phyloP scores from a whole-genome alignment of 2,113 vertebrate species.

The Polypterus bichir region DNA sequence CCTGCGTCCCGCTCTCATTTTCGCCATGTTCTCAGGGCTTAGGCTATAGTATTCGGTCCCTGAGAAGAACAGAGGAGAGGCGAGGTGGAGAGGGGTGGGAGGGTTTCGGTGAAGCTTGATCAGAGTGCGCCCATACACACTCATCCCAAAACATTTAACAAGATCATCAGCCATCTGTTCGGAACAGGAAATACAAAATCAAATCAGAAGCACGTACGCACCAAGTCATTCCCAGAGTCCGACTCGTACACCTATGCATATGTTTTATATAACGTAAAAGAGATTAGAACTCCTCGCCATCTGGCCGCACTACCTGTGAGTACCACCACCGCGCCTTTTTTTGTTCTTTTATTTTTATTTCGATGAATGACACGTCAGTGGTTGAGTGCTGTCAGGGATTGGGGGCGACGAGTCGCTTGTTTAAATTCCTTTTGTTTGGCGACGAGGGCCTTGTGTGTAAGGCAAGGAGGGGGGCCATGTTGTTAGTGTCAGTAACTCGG shows the following conservation, averaged over 20 bases:
- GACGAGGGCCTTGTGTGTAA: constrained; percentile 51
- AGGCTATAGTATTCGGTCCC: no score
- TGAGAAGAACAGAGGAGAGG: no score
- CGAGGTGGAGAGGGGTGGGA: no score
- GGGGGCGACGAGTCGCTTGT: constrained; percentile 2
- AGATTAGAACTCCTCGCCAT: constrained; percentile 6
- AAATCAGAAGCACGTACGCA: no score
- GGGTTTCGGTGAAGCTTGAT: no score
- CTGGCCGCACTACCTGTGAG: constrained; percentile 16
- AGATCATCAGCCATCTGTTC: background rate
- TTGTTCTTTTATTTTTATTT: constrained; percentile 1
- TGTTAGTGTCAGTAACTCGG: constrained; percentile 35
- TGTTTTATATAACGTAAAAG: no score
- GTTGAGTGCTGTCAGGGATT: constrained; percentile 5
- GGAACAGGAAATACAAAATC: constrained; percentile 4
- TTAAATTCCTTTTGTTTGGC: constrained; percentile 51
- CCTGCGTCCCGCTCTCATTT: background rate
- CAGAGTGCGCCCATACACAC: no score
- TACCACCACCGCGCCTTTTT: constrained; percentile 9
- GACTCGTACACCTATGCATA: no score
- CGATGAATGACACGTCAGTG: constrained; percentile 9
- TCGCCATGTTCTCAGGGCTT: background rate
- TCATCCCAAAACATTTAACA: no score
- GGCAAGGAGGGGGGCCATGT: constrained; percentile 55
- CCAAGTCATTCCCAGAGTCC: no score